Evolutionary conservation across 1,140 invertebrate species (phyloP).

Genomic region (Bombus terrestris): DNA sequence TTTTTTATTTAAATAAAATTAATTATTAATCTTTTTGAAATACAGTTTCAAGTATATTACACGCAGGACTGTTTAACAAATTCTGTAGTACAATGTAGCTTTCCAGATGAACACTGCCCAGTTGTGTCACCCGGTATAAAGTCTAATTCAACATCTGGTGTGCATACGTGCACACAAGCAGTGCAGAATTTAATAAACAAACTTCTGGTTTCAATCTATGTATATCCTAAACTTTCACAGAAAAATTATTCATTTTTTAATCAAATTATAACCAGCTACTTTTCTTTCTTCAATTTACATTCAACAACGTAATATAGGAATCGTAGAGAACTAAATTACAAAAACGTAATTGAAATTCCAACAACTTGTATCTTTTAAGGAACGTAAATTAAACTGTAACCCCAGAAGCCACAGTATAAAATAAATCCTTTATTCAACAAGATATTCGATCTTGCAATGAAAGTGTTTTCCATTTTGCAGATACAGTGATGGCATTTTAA

Average conservation of each 20-base stretch:
- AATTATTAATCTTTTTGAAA: neutral
- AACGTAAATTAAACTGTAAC: neutral
- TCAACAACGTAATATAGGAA: neutral
- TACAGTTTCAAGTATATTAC: neutral
- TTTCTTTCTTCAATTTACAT: too few species aligned
- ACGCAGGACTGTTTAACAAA: neutral
- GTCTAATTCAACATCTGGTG: slow-evolving; percentile 17
- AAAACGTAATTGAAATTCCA: neutral
- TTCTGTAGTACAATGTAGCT: neutral
- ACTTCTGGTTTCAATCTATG: neutral
- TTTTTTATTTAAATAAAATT: neutral
- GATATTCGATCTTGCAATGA: neutral
- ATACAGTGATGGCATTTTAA: neutral
- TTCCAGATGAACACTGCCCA: neutral
- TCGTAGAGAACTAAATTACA: neutral
- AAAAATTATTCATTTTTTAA: neutral
- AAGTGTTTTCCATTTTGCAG: neutral
- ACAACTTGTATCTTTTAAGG: neutral
- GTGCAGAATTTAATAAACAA: slow-evolving; percentile 8
- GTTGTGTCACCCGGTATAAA: neutral
- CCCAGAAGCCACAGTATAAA: neutral
- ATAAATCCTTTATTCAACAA: neutral
- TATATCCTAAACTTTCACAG: neutral
- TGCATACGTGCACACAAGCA: neutral
- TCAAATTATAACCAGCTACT: too few species aligned